Conservation (phyloP, 2,797 vertebrate genomes). For the Amphiprion clarkii region DNA sequence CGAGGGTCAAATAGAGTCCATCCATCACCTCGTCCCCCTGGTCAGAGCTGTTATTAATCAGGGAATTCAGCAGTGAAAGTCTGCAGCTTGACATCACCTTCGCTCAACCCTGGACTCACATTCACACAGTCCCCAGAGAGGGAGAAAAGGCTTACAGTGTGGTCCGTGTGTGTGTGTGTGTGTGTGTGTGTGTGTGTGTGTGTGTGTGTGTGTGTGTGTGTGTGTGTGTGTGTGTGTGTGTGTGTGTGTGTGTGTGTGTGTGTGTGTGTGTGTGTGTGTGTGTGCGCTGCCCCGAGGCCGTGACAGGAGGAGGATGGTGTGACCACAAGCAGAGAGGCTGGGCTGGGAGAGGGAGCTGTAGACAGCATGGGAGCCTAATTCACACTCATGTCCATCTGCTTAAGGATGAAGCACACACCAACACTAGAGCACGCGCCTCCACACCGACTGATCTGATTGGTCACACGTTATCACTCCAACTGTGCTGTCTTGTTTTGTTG, state of each 20-base stretch:
- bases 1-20: too few species aligned
- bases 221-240: too few species aligned
- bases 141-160: slow-evolving; percentile 33
- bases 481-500: slow-evolving; percentile 21
- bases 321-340: slow-evolving; percentile 45
- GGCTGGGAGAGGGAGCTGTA: slow-evolving; percentile 16
- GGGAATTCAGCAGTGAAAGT: slow-evolving; percentile 5
- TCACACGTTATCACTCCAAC: background rate
- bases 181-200: slow-evolving; percentile 24
- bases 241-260: background rate
- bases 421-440: slow-evolving; percentile 17
- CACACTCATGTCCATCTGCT: slow-evolving; percentile 40
- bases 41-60: background rate
- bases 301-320: slow-evolving; percentile 73
- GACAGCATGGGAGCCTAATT: slow-evolving; percentile 28
- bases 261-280: background rate
- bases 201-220: background rate
- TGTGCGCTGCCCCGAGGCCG: slow-evolving; percentile 25
- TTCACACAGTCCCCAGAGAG: background rate
- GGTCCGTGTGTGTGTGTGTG: slow-evolving; percentile 20
- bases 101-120: slow-evolving; percentile 1
- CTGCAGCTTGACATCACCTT: slow-evolving; percentile 28
- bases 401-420: slow-evolving; percentile 12
- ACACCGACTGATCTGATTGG: slow-evolving; percentile 26
- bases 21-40: too few species aligned